Evolutionary conservation across 1,140 invertebrate species (phyloP).

Genomic region (Drosophila quadrilineata): DNA sequence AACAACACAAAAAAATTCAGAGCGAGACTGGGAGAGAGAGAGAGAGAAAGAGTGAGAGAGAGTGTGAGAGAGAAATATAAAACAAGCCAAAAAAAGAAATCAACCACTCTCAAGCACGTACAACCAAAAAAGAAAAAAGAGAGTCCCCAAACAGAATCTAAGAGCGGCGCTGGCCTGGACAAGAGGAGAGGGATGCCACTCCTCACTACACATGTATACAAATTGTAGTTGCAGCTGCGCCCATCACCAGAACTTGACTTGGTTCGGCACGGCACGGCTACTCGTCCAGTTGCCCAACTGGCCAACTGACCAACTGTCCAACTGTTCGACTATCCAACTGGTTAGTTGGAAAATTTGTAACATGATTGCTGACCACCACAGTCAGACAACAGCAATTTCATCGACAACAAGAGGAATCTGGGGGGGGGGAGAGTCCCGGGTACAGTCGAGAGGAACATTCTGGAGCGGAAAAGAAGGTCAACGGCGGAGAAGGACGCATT

Average conservation of each 20-base stretch:
- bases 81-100: too few species aligned
- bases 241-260: slow-evolving; percentile 24
- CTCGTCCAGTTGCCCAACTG: slow-evolving; percentile 30
- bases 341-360: slow-evolving; percentile 61
- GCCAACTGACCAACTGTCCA: slow-evolving; percentile 19
- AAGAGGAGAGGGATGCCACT: slow-evolving; percentile 3
- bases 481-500: slow-evolving; percentile 42
- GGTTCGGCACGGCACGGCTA: slow-evolving; percentile 7
- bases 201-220: slow-evolving; percentile 58
- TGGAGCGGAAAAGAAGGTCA: background rate
- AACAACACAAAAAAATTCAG: slow-evolving; percentile 20
- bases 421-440: background rate
- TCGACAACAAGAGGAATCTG: background rate
- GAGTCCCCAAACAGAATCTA: slow-evolving; percentile 40
- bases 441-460: background rate
- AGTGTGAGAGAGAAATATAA: too few species aligned
- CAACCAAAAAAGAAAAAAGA: too few species aligned
- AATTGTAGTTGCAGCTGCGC: slow-evolving; percentile 63
- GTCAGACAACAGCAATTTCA: slow-evolving; percentile 30
- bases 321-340: slow-evolving; percentile 26
- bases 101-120: slow-evolving; percentile 60
- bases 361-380: slow-evolving; percentile 56
- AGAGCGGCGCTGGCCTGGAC: background rate
- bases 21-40: too few species aligned
- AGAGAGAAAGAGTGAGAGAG: too few species aligned